These are phyloP conservation scores for Aleiodes testaceus DNA, from an alignment of 2,888 invertebrate species.

Conservation along the genomic window DNA sequence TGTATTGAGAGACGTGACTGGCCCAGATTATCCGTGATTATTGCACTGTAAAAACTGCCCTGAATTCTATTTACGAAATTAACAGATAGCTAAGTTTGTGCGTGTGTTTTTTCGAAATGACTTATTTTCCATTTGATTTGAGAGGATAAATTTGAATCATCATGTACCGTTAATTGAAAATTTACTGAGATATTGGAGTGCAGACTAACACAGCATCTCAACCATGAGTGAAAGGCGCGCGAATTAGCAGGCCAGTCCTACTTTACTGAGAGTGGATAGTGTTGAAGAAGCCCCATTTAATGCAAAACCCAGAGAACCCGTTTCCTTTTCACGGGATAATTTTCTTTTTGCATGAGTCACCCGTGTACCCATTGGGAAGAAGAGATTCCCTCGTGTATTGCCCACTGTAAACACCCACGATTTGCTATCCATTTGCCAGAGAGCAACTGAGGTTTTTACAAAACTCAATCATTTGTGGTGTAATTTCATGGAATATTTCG, in stretches of 20 bases:
- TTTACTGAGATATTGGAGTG: slow-evolving; percentile 16
- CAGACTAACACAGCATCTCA: neutral
- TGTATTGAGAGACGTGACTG: slow-evolving; percentile 17
- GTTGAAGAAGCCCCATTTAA: neutral
- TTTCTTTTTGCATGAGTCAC: slow-evolving; percentile 36
- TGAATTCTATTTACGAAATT: slow-evolving; percentile 19
- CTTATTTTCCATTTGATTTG: slow-evolving; percentile 2
- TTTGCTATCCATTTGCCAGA: neutral
- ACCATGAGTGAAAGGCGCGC: slow-evolving; percentile 39
- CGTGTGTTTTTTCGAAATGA: neutral
- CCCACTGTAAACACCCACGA: slow-evolving; percentile 10
- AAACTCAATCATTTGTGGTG: neutral
- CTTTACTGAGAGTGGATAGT: slow-evolving; percentile 20
- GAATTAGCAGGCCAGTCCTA: slow-evolving; percentile 32
- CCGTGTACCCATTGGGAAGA: slow-evolving; percentile 13
- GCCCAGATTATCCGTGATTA: slow-evolving; percentile 24
- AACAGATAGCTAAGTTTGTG: slow-evolving; percentile 3
- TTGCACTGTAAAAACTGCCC: slow-evolving; percentile 24
- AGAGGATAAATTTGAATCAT: slow-evolving; percentile 21
- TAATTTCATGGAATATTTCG: no score
- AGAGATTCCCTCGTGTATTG: slow-evolving; percentile 17
- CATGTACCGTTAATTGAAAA: slow-evolving; percentile 17
- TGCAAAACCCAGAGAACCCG: slow-evolving; percentile 8
- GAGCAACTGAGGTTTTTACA: no score
- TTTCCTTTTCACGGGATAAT: slow-evolving; percentile 22